Conservation (phyloP, 2,888 invertebrate genomes). For the Camponotus fellah region DNA sequence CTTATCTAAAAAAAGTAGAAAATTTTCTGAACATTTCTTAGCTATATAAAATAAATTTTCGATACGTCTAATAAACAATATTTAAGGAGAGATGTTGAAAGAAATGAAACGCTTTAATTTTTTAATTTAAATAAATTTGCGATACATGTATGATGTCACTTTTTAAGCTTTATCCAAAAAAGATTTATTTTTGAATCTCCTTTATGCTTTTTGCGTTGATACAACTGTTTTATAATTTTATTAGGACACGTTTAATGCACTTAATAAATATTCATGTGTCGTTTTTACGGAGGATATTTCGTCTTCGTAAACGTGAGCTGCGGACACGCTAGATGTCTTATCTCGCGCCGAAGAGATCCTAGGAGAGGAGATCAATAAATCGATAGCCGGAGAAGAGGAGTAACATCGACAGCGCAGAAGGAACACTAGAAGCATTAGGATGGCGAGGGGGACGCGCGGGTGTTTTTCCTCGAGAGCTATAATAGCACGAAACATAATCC, state of each 20-base stretch:
- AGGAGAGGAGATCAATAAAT: constrained; percentile 49
- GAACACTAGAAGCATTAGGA: constrained; percentile 28
- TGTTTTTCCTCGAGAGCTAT: constrained; percentile 71
- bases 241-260: not conserved
- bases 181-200: not conserved
- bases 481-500: constrained; percentile 82
- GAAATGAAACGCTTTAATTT: not conserved
- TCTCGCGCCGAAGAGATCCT: constrained; percentile 38
- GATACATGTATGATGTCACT: not conserved
- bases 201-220: not conserved
- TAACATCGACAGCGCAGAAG: constrained; percentile 43
- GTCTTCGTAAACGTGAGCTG: constrained; percentile 11
- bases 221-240: not conserved
- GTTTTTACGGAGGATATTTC: not conserved
- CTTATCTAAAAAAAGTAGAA: not conserved
- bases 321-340: constrained; percentile 28
- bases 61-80: not conserved
- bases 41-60: not conserved
- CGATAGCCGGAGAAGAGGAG: constrained; percentile 51
- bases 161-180: not conserved
- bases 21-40: not conserved
- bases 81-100: not conserved
- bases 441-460: constrained; percentile 61
- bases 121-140: not conserved
- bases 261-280: constrained; percentile 18